phyloP scores from a whole-genome alignment of 64 coral and sea anemone species.

The Pocillopora damicornis region DNA sequence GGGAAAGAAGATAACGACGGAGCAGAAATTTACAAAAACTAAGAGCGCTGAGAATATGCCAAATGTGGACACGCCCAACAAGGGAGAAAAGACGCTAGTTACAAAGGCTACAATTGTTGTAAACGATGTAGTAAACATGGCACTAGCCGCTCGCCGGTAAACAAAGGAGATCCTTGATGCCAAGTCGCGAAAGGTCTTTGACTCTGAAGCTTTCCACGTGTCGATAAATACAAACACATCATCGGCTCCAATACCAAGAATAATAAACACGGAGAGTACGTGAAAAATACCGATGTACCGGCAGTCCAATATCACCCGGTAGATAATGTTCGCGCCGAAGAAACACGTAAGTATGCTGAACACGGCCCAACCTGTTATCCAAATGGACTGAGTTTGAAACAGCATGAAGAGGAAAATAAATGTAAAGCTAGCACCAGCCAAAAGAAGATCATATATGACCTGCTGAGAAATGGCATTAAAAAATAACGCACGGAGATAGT shows the following conservation, averaged over 20 bases:
- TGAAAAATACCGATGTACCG: slow-evolving; percentile 98
- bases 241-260: slow-evolving; percentile 92
- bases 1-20: slow-evolving; percentile 80
- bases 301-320: slow-evolving; percentile 86
- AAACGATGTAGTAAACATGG: slow-evolving; percentile 94
- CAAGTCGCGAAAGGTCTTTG: slow-evolving; percentile 48
- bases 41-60: slow-evolving; percentile 94
- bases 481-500: slow-evolving; percentile 78
- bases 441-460: slow-evolving; percentile 90
- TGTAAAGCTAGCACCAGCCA: slow-evolving; percentile 91
- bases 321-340: slow-evolving; percentile 83
- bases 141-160: slow-evolving; percentile 79
- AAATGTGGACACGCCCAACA: slow-evolving; percentile 91
- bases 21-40: slow-evolving; percentile 90
- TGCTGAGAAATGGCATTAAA: slow-evolving; percentile 91
- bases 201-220: slow-evolving; percentile 79
- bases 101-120: slow-evolving; percentile 93
- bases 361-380: slow-evolving; percentile 97
- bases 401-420: slow-evolving; percentile 97
- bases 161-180: slow-evolving; percentile 65
- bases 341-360: slow-evolving; percentile 94
- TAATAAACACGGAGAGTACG: slow-evolving; percentile 95
- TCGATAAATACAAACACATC: slow-evolving; percentile 99
- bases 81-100: slow-evolving; percentile 86
- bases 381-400: slow-evolving; percentile 85